Conservation (phyloP, 2,888 invertebrate genomes). For the Ennomos quercinarius region DNA sequence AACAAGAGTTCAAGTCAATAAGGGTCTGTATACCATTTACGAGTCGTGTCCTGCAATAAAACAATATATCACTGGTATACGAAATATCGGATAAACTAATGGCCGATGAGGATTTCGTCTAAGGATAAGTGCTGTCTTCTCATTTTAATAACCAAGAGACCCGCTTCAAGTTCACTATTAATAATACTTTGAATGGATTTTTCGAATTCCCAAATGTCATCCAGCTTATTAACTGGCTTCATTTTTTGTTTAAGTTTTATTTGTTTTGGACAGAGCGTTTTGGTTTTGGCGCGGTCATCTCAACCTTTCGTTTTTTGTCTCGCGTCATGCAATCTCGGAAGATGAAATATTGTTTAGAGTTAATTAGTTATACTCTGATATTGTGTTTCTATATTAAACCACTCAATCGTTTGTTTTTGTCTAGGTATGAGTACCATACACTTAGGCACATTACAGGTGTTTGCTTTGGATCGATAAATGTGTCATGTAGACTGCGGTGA, state of each 20-base stretch:
- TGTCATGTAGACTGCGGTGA: too few species aligned
- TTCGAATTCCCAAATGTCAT: conserved; percentile 85
- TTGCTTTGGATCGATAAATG: too few species aligned
- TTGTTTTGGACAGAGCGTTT: conserved; percentile 80
- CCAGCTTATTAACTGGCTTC: conserved; percentile 84
- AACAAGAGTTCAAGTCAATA: conserved; percentile 56
- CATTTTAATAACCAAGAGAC: conserved; percentile 73
- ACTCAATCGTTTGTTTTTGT: conserved; percentile 38
- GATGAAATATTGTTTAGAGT: conserved; percentile 83
- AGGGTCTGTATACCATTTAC: conserved; percentile 53
- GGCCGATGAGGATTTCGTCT: conserved; percentile 60
- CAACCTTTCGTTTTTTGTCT: conserved; percentile 81
- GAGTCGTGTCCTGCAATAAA: conserved; percentile 60
- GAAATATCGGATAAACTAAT: conserved; percentile 56
- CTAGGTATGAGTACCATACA: not conserved
- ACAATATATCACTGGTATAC: conserved; percentile 54
- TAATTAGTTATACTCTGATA: conserved; percentile 78
- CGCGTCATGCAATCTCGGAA: conserved; percentile 74
- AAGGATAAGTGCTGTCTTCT: conserved; percentile 70
- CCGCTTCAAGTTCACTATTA: conserved; percentile 78
- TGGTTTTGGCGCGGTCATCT: conserved; percentile 84
- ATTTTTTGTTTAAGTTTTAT: conserved; percentile 82
- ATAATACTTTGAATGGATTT: conserved; percentile 81
- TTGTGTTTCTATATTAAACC: conserved; percentile 68
- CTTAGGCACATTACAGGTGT: too few species aligned